Conservation (phyloP, 2,113 vertebrate genomes). For the Suricata suricatta region DNA sequence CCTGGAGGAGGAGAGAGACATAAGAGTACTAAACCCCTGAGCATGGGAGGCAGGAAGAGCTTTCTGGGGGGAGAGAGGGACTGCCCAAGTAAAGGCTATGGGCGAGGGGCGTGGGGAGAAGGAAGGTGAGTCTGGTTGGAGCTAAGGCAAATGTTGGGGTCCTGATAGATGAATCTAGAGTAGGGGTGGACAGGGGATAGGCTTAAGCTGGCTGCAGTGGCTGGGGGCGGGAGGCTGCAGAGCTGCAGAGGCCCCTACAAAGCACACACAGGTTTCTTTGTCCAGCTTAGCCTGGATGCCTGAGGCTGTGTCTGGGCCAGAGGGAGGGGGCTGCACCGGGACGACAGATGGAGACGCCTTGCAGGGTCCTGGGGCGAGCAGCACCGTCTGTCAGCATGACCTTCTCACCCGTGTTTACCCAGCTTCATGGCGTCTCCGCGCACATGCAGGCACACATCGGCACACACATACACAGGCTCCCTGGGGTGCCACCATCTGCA, state of each 20-base stretch:
- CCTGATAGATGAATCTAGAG: neutral
- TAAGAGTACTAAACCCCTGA: neutral
- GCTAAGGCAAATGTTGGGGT: neutral
- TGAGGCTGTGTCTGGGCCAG: conserved; percentile 36
- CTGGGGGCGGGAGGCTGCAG: neutral
- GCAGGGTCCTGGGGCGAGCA: conserved; percentile 37
- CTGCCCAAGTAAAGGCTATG: neutral
- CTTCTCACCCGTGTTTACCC: conserved; percentile 63
- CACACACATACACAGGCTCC: neutral
- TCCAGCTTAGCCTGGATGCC: conserved; percentile 48
- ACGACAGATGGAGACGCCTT: conserved; percentile 72
- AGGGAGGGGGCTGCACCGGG: conserved; percentile 41
- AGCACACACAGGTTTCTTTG: conserved; percentile 69
- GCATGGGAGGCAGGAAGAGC: neutral
- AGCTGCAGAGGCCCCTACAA: neutral
- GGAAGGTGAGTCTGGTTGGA: neutral
- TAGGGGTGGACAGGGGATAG: neutral
- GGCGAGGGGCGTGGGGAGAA: neutral
- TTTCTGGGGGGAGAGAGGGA: neutral
- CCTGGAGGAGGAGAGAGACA: conserved; percentile 6
- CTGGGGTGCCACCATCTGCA: conserved; percentile 14
- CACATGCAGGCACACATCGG: neutral
- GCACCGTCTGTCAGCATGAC: conserved; percentile 63
- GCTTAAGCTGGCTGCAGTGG: neutral
- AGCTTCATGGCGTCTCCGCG: conserved; percentile 20